These are phyloP conservation scores for Peromyscus attwateri DNA, from an alignment of 2,797 vertebrate genomes.

Conservation along the genomic window DNA sequence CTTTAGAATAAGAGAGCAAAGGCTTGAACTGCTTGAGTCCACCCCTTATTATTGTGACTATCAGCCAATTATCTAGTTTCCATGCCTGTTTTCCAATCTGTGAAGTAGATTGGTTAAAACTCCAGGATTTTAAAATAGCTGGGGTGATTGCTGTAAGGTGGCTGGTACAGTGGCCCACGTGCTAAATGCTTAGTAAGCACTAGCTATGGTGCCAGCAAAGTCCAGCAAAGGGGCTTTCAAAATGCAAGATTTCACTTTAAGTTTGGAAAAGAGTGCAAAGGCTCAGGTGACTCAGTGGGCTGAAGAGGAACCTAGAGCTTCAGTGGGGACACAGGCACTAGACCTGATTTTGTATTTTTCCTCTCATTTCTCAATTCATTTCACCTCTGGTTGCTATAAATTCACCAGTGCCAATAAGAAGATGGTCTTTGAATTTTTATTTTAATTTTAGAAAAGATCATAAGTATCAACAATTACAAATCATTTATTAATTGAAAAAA, in stretches of 20 bases:
- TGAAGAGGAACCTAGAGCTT: neutral
- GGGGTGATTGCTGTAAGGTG: neutral
- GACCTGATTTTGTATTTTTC: neutral
- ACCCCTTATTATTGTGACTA: neutral
- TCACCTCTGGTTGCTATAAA: neutral
- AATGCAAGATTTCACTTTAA: conserved; percentile 13
- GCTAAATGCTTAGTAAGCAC: neutral
- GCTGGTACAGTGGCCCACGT: neutral
- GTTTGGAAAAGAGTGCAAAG: neutral
- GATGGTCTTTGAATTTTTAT: conserved; percentile 36
- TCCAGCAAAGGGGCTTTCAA: neutral
- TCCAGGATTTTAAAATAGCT: neutral
- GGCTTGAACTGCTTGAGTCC: neutral
- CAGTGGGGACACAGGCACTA: neutral
- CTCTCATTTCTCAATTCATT: neutral
- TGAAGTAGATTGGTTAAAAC: neutral
- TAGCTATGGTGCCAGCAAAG: neutral
- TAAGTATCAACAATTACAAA: neutral
- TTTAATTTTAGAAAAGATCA: conserved; percentile 11
- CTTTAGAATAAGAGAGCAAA: neutral
- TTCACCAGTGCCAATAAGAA: conserved; percentile 1
- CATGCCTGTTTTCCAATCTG: conserved; percentile 2
- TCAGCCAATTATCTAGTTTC: neutral
- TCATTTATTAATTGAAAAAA: conserved; percentile 36
- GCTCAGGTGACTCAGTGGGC: neutral